Conservation (phyloP, 1,140 invertebrate genomes). For the Asobara japonica region DNA sequence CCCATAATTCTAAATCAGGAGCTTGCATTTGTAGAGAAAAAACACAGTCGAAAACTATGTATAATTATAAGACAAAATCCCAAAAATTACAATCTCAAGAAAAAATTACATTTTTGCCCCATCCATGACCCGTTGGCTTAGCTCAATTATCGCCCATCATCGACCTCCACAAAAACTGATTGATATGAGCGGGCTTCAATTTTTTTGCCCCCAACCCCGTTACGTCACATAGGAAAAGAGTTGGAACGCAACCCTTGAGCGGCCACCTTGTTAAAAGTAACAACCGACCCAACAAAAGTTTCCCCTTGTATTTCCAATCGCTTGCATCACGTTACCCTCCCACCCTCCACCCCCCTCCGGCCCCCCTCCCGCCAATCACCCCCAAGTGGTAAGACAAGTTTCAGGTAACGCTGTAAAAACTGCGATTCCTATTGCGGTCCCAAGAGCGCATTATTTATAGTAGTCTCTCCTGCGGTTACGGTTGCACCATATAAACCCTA, state of each 20-base stretch:
- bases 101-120: too few relatives aligned
- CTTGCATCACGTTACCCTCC: background rate
- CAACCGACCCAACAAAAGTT: slow-evolving; percentile 15
- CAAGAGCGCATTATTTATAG: slow-evolving; percentile 37
- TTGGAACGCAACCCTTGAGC: background rate
- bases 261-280: slow-evolving; percentile 32
- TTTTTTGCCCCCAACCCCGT: background rate
- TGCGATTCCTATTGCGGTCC: slow-evolving; percentile 37
- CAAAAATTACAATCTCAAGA: background rate
- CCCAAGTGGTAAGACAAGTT: background rate
- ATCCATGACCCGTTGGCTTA: too few relatives aligned
- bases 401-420: slow-evolving; percentile 35
- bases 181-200: too few relatives aligned
- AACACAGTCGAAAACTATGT: too few relatives aligned
- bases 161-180: too few relatives aligned
- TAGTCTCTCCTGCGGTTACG: slow-evolving; percentile 27
- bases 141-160: too few relatives aligned
- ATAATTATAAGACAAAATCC: background rate
- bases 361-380: background rate
- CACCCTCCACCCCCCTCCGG: background rate
- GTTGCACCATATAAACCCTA: slow-evolving; percentile 32
- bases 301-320: slow-evolving; percentile 4
- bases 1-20: too few relatives aligned
- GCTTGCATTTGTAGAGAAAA: too few relatives aligned
- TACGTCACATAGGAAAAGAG: background rate